Evolutionary conservation across 2,113 vertebrate species (phyloP), one percentile per base, ranked within the genome.

Genomic region (Rallus limicola): DNA sequence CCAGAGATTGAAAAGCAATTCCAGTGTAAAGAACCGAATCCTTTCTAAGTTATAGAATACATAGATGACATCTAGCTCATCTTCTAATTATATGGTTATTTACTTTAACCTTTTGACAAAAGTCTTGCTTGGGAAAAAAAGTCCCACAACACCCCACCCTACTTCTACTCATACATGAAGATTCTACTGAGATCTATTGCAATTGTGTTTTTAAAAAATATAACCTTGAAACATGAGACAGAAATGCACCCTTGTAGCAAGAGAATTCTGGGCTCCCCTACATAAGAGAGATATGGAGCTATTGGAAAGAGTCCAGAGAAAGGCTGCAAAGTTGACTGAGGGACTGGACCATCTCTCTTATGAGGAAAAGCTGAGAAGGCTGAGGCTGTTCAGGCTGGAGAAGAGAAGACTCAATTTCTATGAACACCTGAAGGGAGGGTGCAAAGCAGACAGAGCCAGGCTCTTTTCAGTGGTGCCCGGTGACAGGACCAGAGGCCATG

Each of bases 61-160:
- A 50, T 0, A 76, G 42, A 52, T 46, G 4, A 85, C 16, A 79
- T 16, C 19, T 64, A 63, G 26, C 7, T 70, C 15, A 46, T 42
- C 76, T 80, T 79, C 23, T 58, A 74, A 58, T 65, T 7, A 53
- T 21, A 50, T 0, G 4, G 21, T 44, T 46, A 42, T 69, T 72
- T 69, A 62, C 17, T 13, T 42, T 48, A 36, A 72, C 1, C 1
- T 44, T 74, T 79, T 34, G 9, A 56, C 42, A 18, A 77, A 76
- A 12, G 5, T 40, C 33, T 52, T 56, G 5, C 28, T 29, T 48
- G 48, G 48, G 17, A 80, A 20, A 1, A 82, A 78, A 64, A 74
- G 16, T 3, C 11, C 0, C 2, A 21, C 20, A 31, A 16, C 18
- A 24, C 11, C 4, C 5, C 9, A 55, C 2, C 6, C 16, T 68